A percentile compares a stretch with the other conserved stretches of the same genome.
Evolutionary conservation across 2,113 vertebrate genomes (phyloP).

Genomic region (Hippolais icterina): DNA sequence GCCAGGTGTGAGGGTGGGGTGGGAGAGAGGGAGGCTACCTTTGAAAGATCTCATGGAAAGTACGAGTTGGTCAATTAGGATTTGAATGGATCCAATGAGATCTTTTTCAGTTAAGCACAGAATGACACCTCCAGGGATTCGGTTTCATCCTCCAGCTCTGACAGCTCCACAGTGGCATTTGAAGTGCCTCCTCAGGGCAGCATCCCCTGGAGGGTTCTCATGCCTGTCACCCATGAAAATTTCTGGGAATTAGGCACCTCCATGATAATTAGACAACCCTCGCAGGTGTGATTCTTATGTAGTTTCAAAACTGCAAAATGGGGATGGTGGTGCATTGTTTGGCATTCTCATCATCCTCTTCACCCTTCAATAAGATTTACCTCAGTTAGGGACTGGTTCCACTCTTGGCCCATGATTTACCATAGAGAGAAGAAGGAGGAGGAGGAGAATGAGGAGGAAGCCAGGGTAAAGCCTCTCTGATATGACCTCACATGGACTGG

Average conservation of each 20-base stretch:
- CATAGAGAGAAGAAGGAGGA: neutral
- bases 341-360: neutral
- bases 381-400: too few relatives aligned
- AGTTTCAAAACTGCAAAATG: neutral
- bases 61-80: rapidly evolving
- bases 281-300: neutral
- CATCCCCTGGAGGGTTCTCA: neutral
- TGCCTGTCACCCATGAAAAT: neutral
- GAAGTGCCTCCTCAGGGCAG: neutral
- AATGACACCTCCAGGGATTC: neutral
- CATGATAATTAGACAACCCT: neutral
- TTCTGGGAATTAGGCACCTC: neutral
- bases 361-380: neutral
- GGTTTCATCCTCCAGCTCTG: neutral
- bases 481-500: neutral
- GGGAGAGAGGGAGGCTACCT: neutral
- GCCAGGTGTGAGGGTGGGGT: too few relatives aligned
- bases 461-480: neutral
- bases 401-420: neutral
- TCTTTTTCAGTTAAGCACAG: neutral
- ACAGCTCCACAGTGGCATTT: neutral
- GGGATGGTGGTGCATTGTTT: neutral
- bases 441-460: neutral
- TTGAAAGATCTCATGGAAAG: neutral
- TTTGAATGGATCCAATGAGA: rapidly evolving